These are phyloP conservation scores for Zaprionus obscuricornis DNA, from an alignment of 2,888 invertebrate genomes.

Conservation along the genomic window DNA sequence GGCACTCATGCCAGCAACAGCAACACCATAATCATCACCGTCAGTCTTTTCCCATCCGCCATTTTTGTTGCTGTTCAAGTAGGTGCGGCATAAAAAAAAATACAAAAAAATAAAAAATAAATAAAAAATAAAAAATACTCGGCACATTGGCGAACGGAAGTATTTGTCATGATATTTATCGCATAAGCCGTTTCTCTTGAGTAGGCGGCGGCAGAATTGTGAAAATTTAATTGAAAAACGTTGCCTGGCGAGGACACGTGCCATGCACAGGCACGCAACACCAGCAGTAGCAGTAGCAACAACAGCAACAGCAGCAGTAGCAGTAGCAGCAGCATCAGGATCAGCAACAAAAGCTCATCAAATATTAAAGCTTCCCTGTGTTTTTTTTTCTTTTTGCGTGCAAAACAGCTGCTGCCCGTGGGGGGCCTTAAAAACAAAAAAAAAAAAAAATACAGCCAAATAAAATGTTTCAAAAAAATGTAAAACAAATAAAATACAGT, in stretches of 20 bases:
- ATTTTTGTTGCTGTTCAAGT: slow-evolving; percentile 15
- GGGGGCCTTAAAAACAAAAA: slow-evolving; percentile 3
- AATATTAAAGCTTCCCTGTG: slow-evolving; percentile 47
- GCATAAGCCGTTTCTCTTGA: slow-evolving; percentile 60
- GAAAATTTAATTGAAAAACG: slow-evolving; percentile 74
- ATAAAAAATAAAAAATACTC: slow-evolving; percentile 9
- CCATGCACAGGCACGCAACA: slow-evolving; percentile 5
- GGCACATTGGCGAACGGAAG: slow-evolving; percentile 56
- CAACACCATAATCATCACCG: too few species aligned
- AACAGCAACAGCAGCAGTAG: background rate
- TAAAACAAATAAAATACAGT: slow-evolving; percentile 22
- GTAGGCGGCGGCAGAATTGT: slow-evolving; percentile 54
- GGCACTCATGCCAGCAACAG: too few species aligned
- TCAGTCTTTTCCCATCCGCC: background rate
- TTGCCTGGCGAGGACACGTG: slow-evolving; percentile 44
- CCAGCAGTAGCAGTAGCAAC: background rate
- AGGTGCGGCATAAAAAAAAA: slow-evolving; percentile 26
- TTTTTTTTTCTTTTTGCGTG: slow-evolving; percentile 23
- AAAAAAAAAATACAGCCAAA: slow-evolving; percentile 19
- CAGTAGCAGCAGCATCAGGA: background rate
- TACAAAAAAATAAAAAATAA: slow-evolving; percentile 2
- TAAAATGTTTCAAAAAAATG: slow-evolving; percentile 13
- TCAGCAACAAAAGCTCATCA: slow-evolving; percentile 52
- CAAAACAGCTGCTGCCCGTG: slow-evolving; percentile 43
- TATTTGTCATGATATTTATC: slow-evolving; percentile 75